Evolutionary conservation across 2,888 invertebrate species (phyloP), one percentile per base, ranked within the genome.

Genomic region (Trichopoda pennipes): DNA sequence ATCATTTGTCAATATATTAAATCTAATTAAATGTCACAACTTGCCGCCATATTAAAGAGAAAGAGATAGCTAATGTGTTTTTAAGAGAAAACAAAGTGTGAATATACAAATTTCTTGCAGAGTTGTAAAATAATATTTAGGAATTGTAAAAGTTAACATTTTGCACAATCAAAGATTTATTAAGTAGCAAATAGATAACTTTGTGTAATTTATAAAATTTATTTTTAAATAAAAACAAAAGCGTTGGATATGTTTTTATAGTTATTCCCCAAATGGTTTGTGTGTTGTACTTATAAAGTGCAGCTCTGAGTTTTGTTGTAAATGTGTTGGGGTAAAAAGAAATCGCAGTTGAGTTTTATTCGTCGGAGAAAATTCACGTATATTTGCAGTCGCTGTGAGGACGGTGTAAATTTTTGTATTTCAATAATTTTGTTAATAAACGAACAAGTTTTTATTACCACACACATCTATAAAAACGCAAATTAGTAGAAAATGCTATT

Each of bases 331-430:
- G 53, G 66, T 60, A 63, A 53, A 78, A 73, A 42, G 76, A 75
- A 76, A 66, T 68, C 66, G 63, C 77, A 81, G 81, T 81, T 61
- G 78, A 82, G 81, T 82, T 74, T 69, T 74, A 82, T 82, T 82
- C 78, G 81, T 81, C 74, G 70, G 56, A 63, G 76, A 61, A 80
- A 77, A 77, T 77, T 81, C 81, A 81, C 68, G 81, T 74, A 73
- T 10, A 61, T 49, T 68, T 35, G 42, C 21, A 1, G 14, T 51
- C 61, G 53, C 23, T 56, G 69, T 77, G 76, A 28, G 17, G 38
- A 58, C 61, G 64, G 79, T 38, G 55, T 80, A 38, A 69, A 69
- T 68, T 69, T 78, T 55, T 79, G 73, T 14, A 74, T 68, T 80
- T 61, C 55, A 63, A 68, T 61, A 55, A 61, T 61, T 74, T 80